These are phyloP conservation scores for Platycheirus albimanus DNA, from an alignment of 2,888 invertebrate genomes.

Conservation along the genomic window DNA sequence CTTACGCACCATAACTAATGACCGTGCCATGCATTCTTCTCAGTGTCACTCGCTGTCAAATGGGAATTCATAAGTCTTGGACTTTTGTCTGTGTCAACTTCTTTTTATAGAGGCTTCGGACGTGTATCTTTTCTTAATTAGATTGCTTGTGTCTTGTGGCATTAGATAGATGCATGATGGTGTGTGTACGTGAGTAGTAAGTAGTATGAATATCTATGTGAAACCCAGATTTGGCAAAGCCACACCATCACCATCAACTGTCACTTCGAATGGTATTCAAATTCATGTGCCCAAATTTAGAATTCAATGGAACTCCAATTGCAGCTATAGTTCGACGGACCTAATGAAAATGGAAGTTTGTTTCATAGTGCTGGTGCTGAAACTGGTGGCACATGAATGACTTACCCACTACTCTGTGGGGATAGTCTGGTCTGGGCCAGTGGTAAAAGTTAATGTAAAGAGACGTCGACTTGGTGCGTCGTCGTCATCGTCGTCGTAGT, in stretches of 20 bases:
- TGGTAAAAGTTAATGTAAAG: conserved; percentile 47
- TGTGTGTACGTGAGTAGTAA: too few relatives aligned
- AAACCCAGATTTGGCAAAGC: conserved; percentile 49
- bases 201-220: conserved; percentile 7
- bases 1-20: conserved; percentile 19
- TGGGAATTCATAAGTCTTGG: conserved; percentile 48
- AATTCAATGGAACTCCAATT: conserved; percentile 57
- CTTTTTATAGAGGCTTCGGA: conserved; percentile 52
- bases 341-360: conserved; percentile 59
- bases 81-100: conserved; percentile 55
- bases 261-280: conserved; percentile 68
- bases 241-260: conserved; percentile 46
- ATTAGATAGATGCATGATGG: too few relatives aligned
- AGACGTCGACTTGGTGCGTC: conserved; percentile 45
- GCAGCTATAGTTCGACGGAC: conserved; percentile 37
- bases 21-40: conserved; percentile 6
- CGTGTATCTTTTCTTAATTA: conserved; percentile 70
- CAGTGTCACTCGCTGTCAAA: conserved; percentile 31
- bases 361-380: background rate
- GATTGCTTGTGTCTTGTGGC: conserved; percentile 23
- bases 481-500: too few relatives aligned
- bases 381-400: conserved; percentile 47
- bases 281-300: conserved; percentile 71
- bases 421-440: background rate
- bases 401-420: conserved; percentile 45